Conservation (phyloP, 2,888 invertebrate species). For the Lepidochrysops patricia region DNA sequence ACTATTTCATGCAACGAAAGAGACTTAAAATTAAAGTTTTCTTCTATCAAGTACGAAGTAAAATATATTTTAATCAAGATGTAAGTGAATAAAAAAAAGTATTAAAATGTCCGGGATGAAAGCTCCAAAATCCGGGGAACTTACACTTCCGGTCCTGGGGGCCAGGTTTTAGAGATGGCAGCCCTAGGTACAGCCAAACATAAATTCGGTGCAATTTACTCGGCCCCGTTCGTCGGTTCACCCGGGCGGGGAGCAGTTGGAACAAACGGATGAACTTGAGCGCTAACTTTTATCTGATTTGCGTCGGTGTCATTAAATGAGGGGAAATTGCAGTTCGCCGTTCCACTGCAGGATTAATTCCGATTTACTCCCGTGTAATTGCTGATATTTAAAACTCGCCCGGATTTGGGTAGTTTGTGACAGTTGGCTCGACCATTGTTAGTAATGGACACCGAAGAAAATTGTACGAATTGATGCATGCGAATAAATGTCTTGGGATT, state of each 20-base stretch:
- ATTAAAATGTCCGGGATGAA: no score
- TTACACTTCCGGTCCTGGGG: no score
- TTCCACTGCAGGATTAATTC: background rate
- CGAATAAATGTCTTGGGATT: no score
- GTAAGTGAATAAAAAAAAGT: no score
- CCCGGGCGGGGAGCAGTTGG: background rate
- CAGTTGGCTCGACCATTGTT: background rate
- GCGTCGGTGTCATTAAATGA: background rate
- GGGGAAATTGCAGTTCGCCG: background rate
- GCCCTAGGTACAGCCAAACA: background rate
- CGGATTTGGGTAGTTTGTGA: background rate
- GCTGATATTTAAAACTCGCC: background rate
- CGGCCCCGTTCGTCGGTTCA: background rate
- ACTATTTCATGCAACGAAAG: no score
- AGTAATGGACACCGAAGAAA: background rate
- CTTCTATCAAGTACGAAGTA: no score
- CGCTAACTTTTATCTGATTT: conserved; percentile 4
- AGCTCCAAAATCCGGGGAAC: no score
- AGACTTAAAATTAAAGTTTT: no score
- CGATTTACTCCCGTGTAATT: background rate
- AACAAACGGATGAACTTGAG: conserved; percentile 7
- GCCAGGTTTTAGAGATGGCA: no score
- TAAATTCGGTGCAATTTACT: background rate
- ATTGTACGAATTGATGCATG: background rate
- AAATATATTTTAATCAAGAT: no score